Conservation (phyloP, 2,113 vertebrate species). For the Anser cygnoides region DNA sequence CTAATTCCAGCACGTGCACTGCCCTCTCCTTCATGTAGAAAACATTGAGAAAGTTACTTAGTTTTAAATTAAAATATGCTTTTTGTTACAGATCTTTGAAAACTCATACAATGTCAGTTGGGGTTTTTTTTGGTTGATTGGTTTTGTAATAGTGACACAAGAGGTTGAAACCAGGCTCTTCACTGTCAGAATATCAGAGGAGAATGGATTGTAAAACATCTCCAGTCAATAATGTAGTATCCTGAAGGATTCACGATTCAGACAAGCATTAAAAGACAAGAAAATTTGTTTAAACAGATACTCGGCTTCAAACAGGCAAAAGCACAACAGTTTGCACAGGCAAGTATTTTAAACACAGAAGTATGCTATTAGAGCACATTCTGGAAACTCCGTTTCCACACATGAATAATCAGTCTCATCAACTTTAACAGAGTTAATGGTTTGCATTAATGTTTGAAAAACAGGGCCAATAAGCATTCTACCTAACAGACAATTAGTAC, state of each 20-base stretch:
- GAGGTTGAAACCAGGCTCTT: neutral
- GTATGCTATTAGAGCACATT: neutral
- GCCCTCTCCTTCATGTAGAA: neutral
- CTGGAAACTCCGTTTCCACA: neutral
- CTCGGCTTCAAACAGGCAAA: conserved; percentile 21
- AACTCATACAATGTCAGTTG: neutral
- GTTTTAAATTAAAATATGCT: neutral
- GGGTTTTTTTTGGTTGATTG: neutral
- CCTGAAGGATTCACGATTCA: neutral
- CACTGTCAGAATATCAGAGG: neutral
- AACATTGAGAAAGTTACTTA: neutral
- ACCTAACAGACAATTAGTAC: conserved; percentile 5
- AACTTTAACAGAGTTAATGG: conserved; percentile 25
- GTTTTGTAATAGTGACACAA: neutral
- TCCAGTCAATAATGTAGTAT: neutral
- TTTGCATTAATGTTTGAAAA: neutral
- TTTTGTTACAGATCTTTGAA: neutral
- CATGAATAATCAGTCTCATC: neutral
- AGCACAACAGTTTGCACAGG: neutral
- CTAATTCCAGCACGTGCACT: neutral
- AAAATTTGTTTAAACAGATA: neutral
- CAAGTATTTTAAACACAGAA: conserved; percentile 19
- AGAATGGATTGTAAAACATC: neutral
- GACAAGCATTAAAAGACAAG: neutral
- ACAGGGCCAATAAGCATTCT: neutral